Evolutionary conservation across 2,113 vertebrate genomes (phyloP), one percentile per base, ranked within the genome.

Genomic region (Puma concolor): DNA sequence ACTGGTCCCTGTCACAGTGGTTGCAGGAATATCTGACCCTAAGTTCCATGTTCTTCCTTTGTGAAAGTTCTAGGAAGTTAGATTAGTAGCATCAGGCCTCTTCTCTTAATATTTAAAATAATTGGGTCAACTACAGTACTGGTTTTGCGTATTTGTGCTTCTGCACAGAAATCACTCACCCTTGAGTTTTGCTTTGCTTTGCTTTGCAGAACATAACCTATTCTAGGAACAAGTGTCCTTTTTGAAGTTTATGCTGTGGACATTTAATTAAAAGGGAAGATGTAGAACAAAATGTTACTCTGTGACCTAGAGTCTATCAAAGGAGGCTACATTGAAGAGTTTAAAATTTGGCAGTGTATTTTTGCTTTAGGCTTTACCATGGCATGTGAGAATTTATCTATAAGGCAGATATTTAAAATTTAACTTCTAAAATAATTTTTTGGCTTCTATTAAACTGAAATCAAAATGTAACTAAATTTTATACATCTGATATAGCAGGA

Each of bases 131-230:
- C 15, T 81, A 36, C 0, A 87, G 29, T 71, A 38, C 4, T 71
- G 64, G 10, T 48, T 92, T 94, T 97, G 23, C 54, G 72, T 86
- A 82, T 57, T 33, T 95, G 7, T 36, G 12, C 8, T 97, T 95
- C 36, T 88, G 31, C 11, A 92, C 57, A 44, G 80, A 82, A 95
- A 84, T 90, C 19, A 72, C 27, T 63, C 48, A 87, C 64, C 76
- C 19, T 79, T 92, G 16, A 86, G 74, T 97, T 92, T 93, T 92
- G 41, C 50, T 94, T 82, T 79, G 21, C 16, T 93, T 97, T 93
- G n/a, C 83, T 90, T 88, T 69, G 41, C 2, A 66, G 50, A 84
- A 87, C 16, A 69, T 88, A 50, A 69, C 54, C 50, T 93, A 57
- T 72, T 84, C 84, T 92, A 84, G 69, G 36, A 94, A n/a, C 54